Evolutionary conservation across 2,113 vertebrate genomes (phyloP), one percentile per base, ranked within the genome.

Genomic region (Nematolebias whitei): DNA sequence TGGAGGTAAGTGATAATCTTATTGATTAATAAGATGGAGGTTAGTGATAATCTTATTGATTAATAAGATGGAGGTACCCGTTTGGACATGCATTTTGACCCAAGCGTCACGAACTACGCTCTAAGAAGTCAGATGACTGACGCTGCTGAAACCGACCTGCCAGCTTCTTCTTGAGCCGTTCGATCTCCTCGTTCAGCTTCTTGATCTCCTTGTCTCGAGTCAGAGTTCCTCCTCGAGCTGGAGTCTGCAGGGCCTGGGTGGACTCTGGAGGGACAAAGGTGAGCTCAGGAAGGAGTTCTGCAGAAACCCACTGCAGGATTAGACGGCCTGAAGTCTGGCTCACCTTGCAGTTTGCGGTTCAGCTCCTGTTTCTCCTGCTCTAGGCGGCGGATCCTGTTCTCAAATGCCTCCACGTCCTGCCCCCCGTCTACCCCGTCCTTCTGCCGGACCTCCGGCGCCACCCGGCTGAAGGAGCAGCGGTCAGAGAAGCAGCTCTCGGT

Each of bases 351-450:
- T 78, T 93, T 97, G 68, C 94, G 92, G 87, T 90, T 95, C 62
- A 99, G 93, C 86, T 99, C 96, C 71, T 94, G 92, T 57, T 99
- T 99, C 85, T 99, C 97, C 78, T 96, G 95, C 78, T 98, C 98
- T 62, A 99, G 91, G 5, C 95, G 90, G 8, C 93, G 90, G 79
- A 98, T 97, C 85, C 95, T 91, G 74, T 91, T 93, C 76, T 99
- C 95, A 0, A 97, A 98, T 0, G 91, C 94, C 63, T 98, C 96
- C n/a, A 94, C 90, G 75, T 96, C 95, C 78, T 93, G 79, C 58
- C 92, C 93, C 32, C 93, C 83, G 90, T 29, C 23, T 12, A 52
- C 43, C 90, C 91, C 73, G 71, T 86, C 83, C 88, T 62, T 79
- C 82, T 89, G 71, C 89, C 38, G 1, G 85, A 71, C 44, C 82